Conservation (phyloP, 2,888 invertebrate species). For the Eustalomyia histrio region DNA sequence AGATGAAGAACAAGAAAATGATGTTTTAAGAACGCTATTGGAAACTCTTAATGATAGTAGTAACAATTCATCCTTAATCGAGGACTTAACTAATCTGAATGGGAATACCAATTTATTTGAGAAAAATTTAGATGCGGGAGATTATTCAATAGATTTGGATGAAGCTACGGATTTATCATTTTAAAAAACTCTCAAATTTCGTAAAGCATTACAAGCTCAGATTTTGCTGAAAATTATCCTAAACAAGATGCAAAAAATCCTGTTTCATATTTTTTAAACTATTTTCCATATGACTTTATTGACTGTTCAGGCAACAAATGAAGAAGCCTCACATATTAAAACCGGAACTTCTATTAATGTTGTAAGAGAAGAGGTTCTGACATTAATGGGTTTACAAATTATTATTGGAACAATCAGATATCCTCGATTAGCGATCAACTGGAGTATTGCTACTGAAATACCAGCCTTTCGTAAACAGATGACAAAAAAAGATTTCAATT, state of each 20-base stretch:
- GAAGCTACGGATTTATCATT: slow-evolving; percentile 75
- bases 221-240: slow-evolving; percentile 26
- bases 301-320: slow-evolving; percentile 39
- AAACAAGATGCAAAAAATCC: no score
- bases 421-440: slow-evolving; percentile 34
- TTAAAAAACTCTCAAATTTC: slow-evolving; percentile 16
- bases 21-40: no score
- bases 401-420: slow-evolving; percentile 22
- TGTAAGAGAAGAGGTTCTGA: slow-evolving; percentile 20
- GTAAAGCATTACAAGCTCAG: slow-evolving; percentile 19
- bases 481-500: slow-evolving; percentile 44
- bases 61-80: no score
- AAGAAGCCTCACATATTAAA: slow-evolving; percentile 25
- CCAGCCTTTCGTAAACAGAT: slow-evolving; percentile 37
- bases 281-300: slow-evolving; percentile 36
- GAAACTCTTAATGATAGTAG: no score
- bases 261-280: slow-evolving; percentile 30
- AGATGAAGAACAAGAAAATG: no score
- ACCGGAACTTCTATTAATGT: slow-evolving; percentile 22
- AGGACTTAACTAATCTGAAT: neutral
- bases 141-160: neutral
- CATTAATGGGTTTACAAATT: slow-evolving; percentile 20
- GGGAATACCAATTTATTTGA: slow-evolving; percentile 8
- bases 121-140: no score
- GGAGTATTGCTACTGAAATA: slow-evolving; percentile 34